Evolutionary conservation across 2,888 invertebrate species (phyloP).

Genomic region (Herminia tarsipennalis): DNA sequence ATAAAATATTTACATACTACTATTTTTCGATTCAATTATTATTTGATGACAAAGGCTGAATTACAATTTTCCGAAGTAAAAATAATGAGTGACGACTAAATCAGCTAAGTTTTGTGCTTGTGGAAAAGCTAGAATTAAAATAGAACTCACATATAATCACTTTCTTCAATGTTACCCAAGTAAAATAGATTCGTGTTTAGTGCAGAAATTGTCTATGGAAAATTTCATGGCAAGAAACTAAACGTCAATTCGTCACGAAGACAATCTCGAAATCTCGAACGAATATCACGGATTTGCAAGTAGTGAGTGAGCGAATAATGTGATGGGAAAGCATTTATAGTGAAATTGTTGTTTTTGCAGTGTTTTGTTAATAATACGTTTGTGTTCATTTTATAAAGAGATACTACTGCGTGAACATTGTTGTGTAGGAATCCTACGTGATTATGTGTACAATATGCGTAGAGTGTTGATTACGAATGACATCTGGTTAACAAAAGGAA

Average conservation of each 20-base stretch:
- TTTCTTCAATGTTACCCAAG: neutral
- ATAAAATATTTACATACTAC: neutral
- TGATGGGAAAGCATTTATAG: conserved; percentile 54
- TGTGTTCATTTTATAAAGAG: conserved; percentile 48
- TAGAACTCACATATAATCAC: too few species aligned
- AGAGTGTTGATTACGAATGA: conserved; percentile 81
- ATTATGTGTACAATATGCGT: conserved; percentile 79
- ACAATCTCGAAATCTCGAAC: conserved; percentile 42
- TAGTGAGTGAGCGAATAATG: conserved; percentile 44
- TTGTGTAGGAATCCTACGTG: conserved; percentile 63
- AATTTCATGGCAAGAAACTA: conserved; percentile 25
- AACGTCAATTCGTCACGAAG: conserved; percentile 50
- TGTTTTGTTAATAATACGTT: conserved; percentile 52
- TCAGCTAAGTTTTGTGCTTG: too few species aligned
- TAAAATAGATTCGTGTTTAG: neutral
- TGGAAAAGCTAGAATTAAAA: too few species aligned
- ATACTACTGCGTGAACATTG: conserved; percentile 51
- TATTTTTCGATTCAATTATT: too few species aligned
- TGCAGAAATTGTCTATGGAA: conserved; percentile 17
- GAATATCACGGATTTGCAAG: conserved; percentile 39
- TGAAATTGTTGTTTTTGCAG: conserved; percentile 55
- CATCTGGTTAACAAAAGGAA: conserved; percentile 80
- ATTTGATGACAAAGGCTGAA: too few species aligned
- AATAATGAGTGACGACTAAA: too few species aligned
- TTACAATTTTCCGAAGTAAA: too few species aligned